Evolutionary conservation across 2,797 vertebrate genomes (phyloP).

Genomic region (Neosilurus mollespiculum): DNA sequence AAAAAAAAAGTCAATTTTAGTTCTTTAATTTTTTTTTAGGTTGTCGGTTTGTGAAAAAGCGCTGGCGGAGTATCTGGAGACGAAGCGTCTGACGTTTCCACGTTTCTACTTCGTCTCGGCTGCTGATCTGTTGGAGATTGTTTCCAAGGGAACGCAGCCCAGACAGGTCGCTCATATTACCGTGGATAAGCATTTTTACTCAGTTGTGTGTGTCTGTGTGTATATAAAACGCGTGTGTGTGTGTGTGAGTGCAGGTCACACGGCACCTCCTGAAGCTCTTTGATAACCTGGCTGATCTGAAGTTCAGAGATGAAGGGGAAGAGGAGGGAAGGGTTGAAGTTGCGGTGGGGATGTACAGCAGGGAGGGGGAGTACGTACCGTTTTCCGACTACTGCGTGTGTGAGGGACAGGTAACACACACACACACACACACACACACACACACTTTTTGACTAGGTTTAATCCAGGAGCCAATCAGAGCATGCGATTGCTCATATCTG

Average conservation of each 20-base stretch:
- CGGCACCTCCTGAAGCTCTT: slow-evolving; percentile 79
- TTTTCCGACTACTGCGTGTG: slow-evolving; percentile 73
- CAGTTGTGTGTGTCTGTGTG: background rate
- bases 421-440: background rate
- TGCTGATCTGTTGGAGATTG: slow-evolving; percentile 76
- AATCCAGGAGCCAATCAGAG: background rate
- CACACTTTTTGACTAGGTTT: background rate
- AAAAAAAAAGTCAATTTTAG: background rate
- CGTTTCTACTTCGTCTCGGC: slow-evolving; percentile 78
- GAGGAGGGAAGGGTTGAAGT: slow-evolving; percentile 53
- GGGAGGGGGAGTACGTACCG: slow-evolving; percentile 73
- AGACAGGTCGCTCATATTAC: slow-evolving; percentile 65
- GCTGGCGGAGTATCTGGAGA: slow-evolving; percentile 76
- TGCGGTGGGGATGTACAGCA: slow-evolving; percentile 77
- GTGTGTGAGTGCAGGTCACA: slow-evolving; percentile 67
- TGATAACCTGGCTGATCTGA: slow-evolving; percentile 77
- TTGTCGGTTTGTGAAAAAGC: slow-evolving; percentile 77
- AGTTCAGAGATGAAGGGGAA: slow-evolving; percentile 68
- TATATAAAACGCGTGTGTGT: background rate
- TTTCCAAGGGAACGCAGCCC: slow-evolving; percentile 77
- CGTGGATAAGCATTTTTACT: background rate
- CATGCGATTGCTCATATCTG: too few species aligned
- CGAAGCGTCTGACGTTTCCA: slow-evolving; percentile 74
- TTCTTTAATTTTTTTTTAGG: slow-evolving; percentile 53
- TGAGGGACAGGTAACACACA: slow-evolving; percentile 67